Conservation (phyloP, 2,888 invertebrate species). For the Caenorhabditis sinica region DNA sequence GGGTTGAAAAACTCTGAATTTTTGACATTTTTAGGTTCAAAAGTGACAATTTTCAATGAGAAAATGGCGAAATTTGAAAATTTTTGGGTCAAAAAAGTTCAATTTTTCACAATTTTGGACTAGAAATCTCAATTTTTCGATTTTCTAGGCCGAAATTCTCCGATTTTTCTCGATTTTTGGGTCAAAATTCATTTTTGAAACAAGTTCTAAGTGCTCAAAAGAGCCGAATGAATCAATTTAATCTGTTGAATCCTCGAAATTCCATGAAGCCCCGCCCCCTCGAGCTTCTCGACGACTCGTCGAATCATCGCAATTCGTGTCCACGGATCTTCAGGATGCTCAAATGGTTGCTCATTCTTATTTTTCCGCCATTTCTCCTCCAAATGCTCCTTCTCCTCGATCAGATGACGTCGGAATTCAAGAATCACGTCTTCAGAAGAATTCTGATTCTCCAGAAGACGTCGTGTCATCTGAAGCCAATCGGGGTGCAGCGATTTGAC, state of each 20-base stretch:
- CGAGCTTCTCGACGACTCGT: slow-evolving; percentile 31
- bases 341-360: neutral
- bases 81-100: too few species aligned
- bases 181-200: neutral
- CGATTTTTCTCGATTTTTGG: neutral
- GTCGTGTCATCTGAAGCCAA: slow-evolving; percentile 54
- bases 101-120: too few species aligned
- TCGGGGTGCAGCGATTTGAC: slow-evolving; percentile 62
- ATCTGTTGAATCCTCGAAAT: slow-evolving; percentile 56
- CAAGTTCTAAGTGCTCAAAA: slow-evolving; percentile 41
- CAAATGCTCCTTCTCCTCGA: slow-evolving; percentile 1
- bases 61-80: too few species aligned
- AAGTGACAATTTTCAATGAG: too few species aligned
- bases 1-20: too few species aligned
- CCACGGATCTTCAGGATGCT: neutral
- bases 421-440: slow-evolving; percentile 23
- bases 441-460: slow-evolving; percentile 11
- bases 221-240: slow-evolving; percentile 55
- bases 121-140: too few species aligned
- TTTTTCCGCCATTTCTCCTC: slow-evolving; percentile 36
- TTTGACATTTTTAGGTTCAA: too few species aligned
- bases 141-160: too few species aligned
- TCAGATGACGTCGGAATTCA: slow-evolving; percentile 30
- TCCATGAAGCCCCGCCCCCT: neutral
- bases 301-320: slow-evolving; percentile 15